A percentile compares a stretch with the other conserved stretches of the same genome.
phyloP scores from a whole-genome alignment of 2,113 vertebrate genomes.

The Speoplatyrhinus poulsoni region DNA sequence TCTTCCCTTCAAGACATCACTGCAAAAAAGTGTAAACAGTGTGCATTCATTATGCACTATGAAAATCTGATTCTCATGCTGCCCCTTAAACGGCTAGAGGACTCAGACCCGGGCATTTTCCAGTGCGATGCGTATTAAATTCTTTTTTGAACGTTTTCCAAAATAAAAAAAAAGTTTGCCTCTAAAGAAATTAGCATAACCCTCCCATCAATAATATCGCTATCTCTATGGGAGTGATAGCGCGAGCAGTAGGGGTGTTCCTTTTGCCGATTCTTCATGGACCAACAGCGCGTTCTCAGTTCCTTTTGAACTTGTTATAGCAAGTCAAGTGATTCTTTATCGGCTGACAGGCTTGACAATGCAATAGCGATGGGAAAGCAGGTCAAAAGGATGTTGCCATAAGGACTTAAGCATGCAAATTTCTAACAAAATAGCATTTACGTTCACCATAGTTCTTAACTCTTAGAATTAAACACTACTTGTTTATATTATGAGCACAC shows the following conservation, averaged over 20 bases:
- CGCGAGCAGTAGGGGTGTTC: slow-evolving; percentile 90
- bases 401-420: slow-evolving; percentile 94
- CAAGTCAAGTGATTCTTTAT: slow-evolving; percentile 99
- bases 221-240: slow-evolving; percentile 95
- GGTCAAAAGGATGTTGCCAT: slow-evolving; percentile 96
- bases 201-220: slow-evolving; percentile 93
- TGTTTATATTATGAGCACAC: background rate
- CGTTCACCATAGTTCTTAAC: slow-evolving; percentile 62
- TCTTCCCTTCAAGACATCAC: slow-evolving; percentile 66
- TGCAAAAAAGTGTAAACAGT: slow-evolving; percentile 52
- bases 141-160: slow-evolving; percentile 85
- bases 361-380: slow-evolving; percentile 90
- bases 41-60: slow-evolving; percentile 74
- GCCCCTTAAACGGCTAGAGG: slow-evolving; percentile 82
- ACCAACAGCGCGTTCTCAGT: slow-evolving; percentile 93
- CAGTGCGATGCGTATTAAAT: slow-evolving; percentile 87
- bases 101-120: slow-evolving; percentile 81
- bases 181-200: slow-evolving; percentile 91
- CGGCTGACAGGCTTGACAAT: slow-evolving; percentile 96
- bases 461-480: slow-evolving; percentile 3
- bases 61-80: slow-evolving; percentile 82
- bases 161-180: slow-evolving; percentile 84
- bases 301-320: slow-evolving; percentile 98
- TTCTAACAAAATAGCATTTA: slow-evolving; percentile 81
- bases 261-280: slow-evolving; percentile 95